Conservation (phyloP, 1,140 invertebrate genomes). For the Frieseomelitta varia region DNA sequence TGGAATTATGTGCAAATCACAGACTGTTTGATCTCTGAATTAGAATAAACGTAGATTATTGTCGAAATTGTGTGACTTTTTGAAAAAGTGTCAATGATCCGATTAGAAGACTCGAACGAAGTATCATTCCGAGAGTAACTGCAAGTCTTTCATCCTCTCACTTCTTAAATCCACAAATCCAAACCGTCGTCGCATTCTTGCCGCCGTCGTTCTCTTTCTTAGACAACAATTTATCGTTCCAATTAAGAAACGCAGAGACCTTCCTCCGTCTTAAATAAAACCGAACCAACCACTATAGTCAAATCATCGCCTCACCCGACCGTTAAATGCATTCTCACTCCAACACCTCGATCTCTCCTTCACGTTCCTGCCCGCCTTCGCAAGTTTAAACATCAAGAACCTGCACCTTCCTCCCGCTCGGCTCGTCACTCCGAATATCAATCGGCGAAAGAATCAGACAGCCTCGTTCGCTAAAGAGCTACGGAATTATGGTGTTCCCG, state of each 20-base stretch:
- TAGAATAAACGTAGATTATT: too few relatives aligned
- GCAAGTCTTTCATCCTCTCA: too few relatives aligned
- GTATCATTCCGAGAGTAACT: neutral
- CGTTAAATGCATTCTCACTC: neutral
- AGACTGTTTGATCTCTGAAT: too few relatives aligned
- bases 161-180: too few relatives aligned
- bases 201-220: neutral
- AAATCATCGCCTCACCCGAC: neutral
- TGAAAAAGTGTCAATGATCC: too few relatives aligned
- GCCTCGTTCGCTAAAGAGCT: neutral
- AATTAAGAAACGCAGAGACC: neutral
- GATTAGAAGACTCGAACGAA: too few relatives aligned
- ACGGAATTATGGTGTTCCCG: conserved; percentile 21
- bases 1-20: too few relatives aligned
- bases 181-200: too few relatives aligned
- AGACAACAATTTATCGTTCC: neutral
- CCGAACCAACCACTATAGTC: neutral
- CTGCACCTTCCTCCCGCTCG: neutral
- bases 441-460: neutral
- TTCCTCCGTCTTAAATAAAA: neutral
- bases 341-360: neutral
- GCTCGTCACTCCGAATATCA: neutral
- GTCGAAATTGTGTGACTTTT: too few relatives aligned
- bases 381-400: neutral
- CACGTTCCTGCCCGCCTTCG: neutral